Conservation (phyloP, 2,888 invertebrate species). For the Tribolium freemani region DNA sequence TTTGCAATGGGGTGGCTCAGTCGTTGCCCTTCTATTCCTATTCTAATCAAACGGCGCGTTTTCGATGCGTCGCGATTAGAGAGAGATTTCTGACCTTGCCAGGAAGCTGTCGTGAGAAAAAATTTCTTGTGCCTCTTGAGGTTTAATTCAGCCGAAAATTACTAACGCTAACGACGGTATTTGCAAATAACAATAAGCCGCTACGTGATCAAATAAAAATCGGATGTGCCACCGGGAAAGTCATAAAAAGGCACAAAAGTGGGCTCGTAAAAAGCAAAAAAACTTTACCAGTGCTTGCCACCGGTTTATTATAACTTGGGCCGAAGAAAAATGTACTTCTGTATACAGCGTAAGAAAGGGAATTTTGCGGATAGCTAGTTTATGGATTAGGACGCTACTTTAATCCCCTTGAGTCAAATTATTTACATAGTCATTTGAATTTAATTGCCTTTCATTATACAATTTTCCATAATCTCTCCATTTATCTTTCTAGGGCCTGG, state of each 20-base stretch:
- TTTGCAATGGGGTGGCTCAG: constrained; percentile 50
- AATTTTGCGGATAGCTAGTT: neutral
- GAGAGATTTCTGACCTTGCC: constrained; percentile 6
- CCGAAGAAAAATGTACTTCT: neutral
- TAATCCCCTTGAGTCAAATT: neutral
- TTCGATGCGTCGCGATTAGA: constrained; percentile 25
- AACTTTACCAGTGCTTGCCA: neutral
- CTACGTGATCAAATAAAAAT: neutral
- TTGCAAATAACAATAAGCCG: neutral
- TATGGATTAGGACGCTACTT: neutral
- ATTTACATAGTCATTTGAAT: neutral
- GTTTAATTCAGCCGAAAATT: constrained; percentile 49
- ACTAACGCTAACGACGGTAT: neutral
- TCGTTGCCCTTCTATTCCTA: constrained; percentile 43
- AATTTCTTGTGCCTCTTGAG: constrained; percentile 40
- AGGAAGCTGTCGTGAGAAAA: constrained; percentile 22
- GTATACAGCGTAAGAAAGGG: neutral
- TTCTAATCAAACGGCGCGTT: constrained; percentile 43
- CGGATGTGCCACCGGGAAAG: neutral
- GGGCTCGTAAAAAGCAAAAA: neutral
- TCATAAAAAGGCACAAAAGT: neutral
- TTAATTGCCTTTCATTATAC: neutral
- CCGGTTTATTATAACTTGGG: neutral
- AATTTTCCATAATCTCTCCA: neutral
- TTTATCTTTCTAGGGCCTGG: neutral